Conservation (phyloP, 1,140 invertebrate genomes). For the Coelopa frigida region DNA sequence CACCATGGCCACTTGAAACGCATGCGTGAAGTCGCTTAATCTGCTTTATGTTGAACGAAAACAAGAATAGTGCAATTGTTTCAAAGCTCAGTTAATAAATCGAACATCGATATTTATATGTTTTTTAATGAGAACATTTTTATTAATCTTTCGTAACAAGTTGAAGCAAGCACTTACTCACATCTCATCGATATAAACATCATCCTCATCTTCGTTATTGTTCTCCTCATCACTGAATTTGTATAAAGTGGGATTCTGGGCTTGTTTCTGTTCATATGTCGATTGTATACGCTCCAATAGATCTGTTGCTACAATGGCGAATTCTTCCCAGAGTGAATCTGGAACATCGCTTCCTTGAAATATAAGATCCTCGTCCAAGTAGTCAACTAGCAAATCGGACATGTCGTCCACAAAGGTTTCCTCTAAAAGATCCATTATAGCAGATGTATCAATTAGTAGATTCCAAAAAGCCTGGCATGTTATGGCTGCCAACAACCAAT, state of each 20-base stretch:
- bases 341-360: constrained; percentile 25
- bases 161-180: constrained; percentile 15
- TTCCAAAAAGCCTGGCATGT: constrained; percentile 56
- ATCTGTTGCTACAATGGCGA: constrained; percentile 56
- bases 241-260: no score
- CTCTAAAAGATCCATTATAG: constrained; percentile 47
- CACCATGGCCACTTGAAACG: not conserved
- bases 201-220: constrained; percentile 24
- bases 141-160: not conserved
- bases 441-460: constrained; percentile 54
- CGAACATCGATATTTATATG: not conserved
- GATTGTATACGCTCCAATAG: constrained; percentile 49
- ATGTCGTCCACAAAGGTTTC: constrained; percentile 49
- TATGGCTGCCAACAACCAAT: constrained; percentile 42
- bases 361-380: constrained; percentile 50
- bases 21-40: not conserved
- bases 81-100: not conserved
- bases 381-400: constrained; percentile 51
- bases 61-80: not conserved
- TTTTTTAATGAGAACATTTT: not conserved
- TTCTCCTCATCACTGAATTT: constrained; percentile 12
- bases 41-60: not conserved
- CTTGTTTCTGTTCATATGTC: constrained; percentile 27
- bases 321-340: constrained; percentile 55
- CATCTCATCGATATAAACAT: constrained; percentile 40